Evolutionary conservation across 2,888 invertebrate species (phyloP), one percentile per base, ranked within the genome.

Genomic region (Baronia brevicornis): DNA sequence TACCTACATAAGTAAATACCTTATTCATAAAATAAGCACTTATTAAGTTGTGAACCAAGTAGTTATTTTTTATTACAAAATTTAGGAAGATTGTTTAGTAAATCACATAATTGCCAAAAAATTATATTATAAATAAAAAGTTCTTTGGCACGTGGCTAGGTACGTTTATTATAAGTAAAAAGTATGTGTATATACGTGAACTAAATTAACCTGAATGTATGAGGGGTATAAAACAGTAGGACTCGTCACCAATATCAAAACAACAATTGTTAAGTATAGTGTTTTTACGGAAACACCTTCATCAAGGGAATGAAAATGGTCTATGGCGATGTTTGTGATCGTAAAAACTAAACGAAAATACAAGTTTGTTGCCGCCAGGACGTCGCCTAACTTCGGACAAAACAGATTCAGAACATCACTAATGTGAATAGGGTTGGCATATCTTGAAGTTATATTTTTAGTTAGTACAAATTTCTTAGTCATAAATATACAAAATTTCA

Each of bases 281-380:
- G 24, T 15, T 28, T 28, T 33, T 28, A 18, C 18, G 20, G 8
- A 12, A 19, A 19, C 7, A 11, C 7, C 7, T 20, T 24, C 15
- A 20, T 20, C 11, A 18, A 20, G 23, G 20, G 19, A 19, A 10
- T 25, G 29, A 34, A 34, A 34, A 28, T 15, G 29, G 8, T 30
- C 41, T 38, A 48, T 45, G 53, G 55, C 55, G 53, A 56, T 52
- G 57, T 54, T 61, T 58, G 57, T 37, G 53, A 45, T 65, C 68
- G 69, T 71, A 70, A 69, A 69, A 65, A 57, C 50, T 54, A 60
- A 63, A 68, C 67, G 64, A 65, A 70, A 65, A 60, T 52, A 54
- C 44, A 45, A 45, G 49, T 47, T 46, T 40, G 45, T 39, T 54
- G 53, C 46, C 54, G 41, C 34, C 36, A 26, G 40, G 54, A 48